Conservation (phyloP, 2,888 invertebrate species). For the Acrocera orbiculus region DNA sequence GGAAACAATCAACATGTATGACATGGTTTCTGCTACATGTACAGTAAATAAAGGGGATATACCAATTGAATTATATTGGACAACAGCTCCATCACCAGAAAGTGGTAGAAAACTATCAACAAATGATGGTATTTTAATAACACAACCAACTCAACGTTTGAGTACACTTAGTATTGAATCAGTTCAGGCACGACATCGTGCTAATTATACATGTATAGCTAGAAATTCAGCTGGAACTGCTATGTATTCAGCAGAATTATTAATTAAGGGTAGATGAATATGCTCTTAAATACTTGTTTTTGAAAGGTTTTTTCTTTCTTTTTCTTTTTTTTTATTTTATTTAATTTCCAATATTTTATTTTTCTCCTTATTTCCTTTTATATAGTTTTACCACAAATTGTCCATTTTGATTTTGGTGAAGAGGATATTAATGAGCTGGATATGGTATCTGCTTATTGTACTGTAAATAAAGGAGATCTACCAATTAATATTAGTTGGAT, state of each 20-base stretch:
- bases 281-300: no score
- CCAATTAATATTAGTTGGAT: conserved; percentile 61
- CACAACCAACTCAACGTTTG: conserved; percentile 43
- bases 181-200: conserved; percentile 50
- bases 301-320: conserved; percentile 1
- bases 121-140: conserved; percentile 41
- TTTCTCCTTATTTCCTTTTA: background rate
- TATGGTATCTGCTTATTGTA: conserved; percentile 49
- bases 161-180: conserved; percentile 51
- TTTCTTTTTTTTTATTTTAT: conserved; percentile 2
- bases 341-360: background rate
- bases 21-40: conserved; percentile 53
- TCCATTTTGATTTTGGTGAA: conserved; percentile 52
- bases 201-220: conserved; percentile 58
- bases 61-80: conserved; percentile 59
- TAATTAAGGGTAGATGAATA: conserved; percentile 45
- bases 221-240: conserved; percentile 49
- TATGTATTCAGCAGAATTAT: conserved; percentile 48
- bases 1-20: conserved; percentile 56
- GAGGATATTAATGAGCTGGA: conserved; percentile 50
- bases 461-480: conserved; percentile 57
- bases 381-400: conserved; percentile 50
- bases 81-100: conserved; percentile 32
- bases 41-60: conserved; percentile 60
- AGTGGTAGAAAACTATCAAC: conserved; percentile 37